Base-by-base conservation (phyloP, 2,797 vertebrate genomes). In the Apogon talboti region DNA sequence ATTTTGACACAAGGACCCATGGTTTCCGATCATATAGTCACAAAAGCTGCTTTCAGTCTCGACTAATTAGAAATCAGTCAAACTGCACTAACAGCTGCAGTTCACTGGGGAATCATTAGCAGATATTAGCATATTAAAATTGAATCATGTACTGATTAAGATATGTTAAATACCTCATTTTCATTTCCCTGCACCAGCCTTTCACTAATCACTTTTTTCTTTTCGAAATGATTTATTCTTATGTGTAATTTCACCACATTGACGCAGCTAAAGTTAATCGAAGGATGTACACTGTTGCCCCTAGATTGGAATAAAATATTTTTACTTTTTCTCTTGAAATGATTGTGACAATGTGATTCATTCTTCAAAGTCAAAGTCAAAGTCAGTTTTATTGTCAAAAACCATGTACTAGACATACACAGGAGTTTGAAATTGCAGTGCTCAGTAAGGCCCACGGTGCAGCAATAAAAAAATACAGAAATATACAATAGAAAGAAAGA, bases 41-140 rank as follows among this genome's bases (percentile, higher is more conserved):
- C 65, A 60, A 72, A 82, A 64, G 75, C 79, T 81, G 47, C 53
- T 76, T 80, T 86, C 68, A 2, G 56, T 28, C 42, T 56, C 30
- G 51, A 55, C 73, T 88, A 87, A 91, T 84, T 84, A 75, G 61
- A 79, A 88, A 87, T 82, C 74, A 82, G 30, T 86, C 78, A 84
- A 76, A 87, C 55, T 75, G 71, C 75, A 82, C 79, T 82, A 87
- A 84, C 74, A 78, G 76, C 68, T 74, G 37, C 62, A 71, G 70
- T 78, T 85, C 76, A 71, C 56, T 16, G 8, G 82, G 80, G 83
- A 85, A 79, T 82, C 72, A 80, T 84, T 80, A 81, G 67, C 65
- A 54, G 65, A 71, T 61, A 88, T 89, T 83, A 86, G 47, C 81
- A 86, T 82, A 75, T 79, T 63, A 78, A 82, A 85, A 84, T 69